Percentiles rank a stretch among this genome's conserved stretches.
These are phyloP conservation scores for Cladorhizidae sp. DNA, from an alignment of 37 sponge, comb jelly and placozoan genomes.

Conservation along the genomic window DNA sequence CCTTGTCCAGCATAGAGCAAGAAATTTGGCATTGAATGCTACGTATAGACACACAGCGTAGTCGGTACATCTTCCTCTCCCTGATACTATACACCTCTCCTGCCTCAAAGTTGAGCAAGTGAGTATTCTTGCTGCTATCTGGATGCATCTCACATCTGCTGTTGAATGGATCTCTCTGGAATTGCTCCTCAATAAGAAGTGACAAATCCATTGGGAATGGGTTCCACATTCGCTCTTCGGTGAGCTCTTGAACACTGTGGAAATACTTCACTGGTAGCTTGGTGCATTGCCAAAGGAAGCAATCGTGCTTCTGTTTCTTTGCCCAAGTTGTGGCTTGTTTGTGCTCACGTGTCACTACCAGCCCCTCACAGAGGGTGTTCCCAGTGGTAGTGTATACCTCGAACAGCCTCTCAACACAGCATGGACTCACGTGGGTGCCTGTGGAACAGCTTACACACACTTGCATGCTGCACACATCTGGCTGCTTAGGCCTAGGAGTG, in stretches of 20 bases:
- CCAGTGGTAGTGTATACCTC: constrained; percentile 19
- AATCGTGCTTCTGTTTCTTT: constrained; percentile 1
- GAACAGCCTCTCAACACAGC: constrained; percentile 65
- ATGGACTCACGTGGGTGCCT: constrained; percentile 46
- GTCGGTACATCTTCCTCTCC: constrained; percentile 1
- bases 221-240: constrained; percentile 7
- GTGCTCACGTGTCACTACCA: constrained; percentile 47
- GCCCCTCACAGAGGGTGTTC: background rate
- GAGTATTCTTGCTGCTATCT: background rate
- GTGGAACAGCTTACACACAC: constrained; percentile 39
- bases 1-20: constrained; percentile 5
- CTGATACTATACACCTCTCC: constrained; percentile 21
- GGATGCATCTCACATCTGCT: background rate
- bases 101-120: constrained; percentile 38
- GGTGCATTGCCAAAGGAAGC: constrained; percentile 39
- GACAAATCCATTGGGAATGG: constrained; percentile 21
- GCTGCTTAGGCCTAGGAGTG: background rate
- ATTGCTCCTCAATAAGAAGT: constrained; percentile 28
- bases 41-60: constrained; percentile 28
- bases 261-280: constrained; percentile 1
- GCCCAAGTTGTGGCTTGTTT: constrained; percentile 13
- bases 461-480: background rate
- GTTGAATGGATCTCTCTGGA: constrained; percentile 28
- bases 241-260: background rate
- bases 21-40: background rate